Base-by-base conservation (phyloP, 2,888 invertebrate species). In the Choristoneura rosaceana region DNA sequence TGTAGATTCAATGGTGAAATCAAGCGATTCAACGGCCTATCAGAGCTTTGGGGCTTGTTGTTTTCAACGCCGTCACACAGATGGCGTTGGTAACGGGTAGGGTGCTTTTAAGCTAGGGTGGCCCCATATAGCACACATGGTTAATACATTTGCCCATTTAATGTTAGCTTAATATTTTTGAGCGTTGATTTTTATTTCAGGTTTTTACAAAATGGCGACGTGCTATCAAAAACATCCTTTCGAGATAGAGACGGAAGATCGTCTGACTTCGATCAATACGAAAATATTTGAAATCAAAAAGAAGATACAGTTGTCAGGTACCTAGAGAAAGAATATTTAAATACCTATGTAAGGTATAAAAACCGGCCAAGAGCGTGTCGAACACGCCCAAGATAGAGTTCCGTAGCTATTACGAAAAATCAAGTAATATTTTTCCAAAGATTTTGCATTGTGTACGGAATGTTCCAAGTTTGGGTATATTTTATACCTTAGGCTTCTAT, bases 261-360 rank as follows among this genome's bases (percentile, higher is more conserved):
- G 92, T 60, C 87, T 96, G 55, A 95, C 95, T 33, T 94, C 94
- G 68, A 94, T 96, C 66, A 97, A 97, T 87, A 96, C 96, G 78
- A 96, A 97, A 94, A 97, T 97, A 85, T 95, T 96, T 82, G 97
- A 97, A 91, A 96, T 97, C 71, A 98, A 97, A 89, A 98, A 97
- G 92, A 97, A 97, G 90, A 97, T 98, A 86, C 96, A 97, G 81
- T 88, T 98, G 76, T 97, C 97, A 86, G 98, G 97, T 97, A 83
- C 85, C 87, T 85, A 12, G 71, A 71, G 38, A 0, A 38, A 1
- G 7, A 38, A 38, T 7, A 38, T 38, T 38, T 38, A 7, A 38
- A 4, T 38, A 38, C 4, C 2, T 34, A 34, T 34, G 38, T 38
- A 38, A 38, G 38, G 38, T 4, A 38, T 38, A 7, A 7, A 38